Conservation (phyloP, 2,888 invertebrate genomes). For the Platycnemis pennipes region DNA sequence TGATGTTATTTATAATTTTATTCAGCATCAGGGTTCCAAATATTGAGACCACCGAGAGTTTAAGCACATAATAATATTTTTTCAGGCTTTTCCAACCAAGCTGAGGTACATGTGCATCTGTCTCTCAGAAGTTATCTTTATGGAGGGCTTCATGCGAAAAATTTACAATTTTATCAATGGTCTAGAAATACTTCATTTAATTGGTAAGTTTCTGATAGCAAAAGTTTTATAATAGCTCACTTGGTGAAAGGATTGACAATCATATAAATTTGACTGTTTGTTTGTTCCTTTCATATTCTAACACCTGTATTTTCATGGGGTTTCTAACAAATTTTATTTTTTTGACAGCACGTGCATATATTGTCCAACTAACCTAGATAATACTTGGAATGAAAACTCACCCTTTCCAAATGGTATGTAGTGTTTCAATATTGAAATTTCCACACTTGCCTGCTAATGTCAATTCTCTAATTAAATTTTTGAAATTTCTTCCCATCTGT, state of each 20-base stretch:
- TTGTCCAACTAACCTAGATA: slow-evolving; percentile 22
- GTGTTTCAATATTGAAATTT: not conserved
- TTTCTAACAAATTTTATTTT: not conserved
- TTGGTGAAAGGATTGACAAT: not conserved
- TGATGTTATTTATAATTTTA: no score
- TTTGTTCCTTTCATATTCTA: not conserved
- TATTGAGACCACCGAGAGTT: no score
- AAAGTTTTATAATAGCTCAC: not conserved
- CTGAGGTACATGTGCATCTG: slow-evolving; percentile 97
- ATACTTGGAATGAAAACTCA: not conserved
- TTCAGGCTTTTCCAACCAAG: slow-evolving; percentile 98
- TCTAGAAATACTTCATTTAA: slow-evolving; percentile 96
- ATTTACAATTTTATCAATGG: slow-evolving; percentile 99
- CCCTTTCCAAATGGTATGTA: slow-evolving; percentile 4
- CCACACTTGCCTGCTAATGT: no score
- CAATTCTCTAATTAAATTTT: no score
- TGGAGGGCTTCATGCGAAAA: slow-evolving; percentile 99
- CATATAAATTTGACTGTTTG: not conserved
- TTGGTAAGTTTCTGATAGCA: slow-evolving; percentile 83
- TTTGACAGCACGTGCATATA: not conserved
- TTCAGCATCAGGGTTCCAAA: no score
- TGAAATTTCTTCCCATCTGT: slow-evolving; percentile 36
- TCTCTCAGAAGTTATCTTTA: slow-evolving; percentile 99
- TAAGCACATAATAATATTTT: no score
- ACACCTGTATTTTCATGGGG: not conserved